Evolutionary conservation across 2,888 invertebrate genomes (phyloP), one percentile per base, ranked within the genome.

Genomic region (Acronicta leporina): DNA sequence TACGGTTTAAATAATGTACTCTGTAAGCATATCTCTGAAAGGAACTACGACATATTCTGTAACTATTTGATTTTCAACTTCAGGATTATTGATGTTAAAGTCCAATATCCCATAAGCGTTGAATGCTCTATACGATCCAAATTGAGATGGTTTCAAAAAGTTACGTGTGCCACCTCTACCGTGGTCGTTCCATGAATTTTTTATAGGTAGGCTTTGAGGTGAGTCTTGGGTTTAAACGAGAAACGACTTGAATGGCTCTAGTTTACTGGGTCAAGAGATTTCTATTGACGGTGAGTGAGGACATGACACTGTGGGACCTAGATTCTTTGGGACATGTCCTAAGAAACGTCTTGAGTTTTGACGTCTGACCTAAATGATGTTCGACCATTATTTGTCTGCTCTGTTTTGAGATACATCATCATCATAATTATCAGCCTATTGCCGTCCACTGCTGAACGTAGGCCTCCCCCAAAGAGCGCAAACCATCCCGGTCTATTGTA

Each of bases 231-330:
- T 77, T 72, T 87, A 86, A 87, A 86, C 83, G 86, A 84, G 87
- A 81, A 86, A 87, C 86, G 87, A 84, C 84, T 82, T 88, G 88
- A 88, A 89, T 87, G 87, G 83, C 79, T 80, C 80, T 83, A 81
- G 87, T 85, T 87, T 85, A 90, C 77, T 89, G 77, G 90, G 90
- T 91, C 90, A 89, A 89, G 90, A 82, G 84, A 63, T 76, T 80
- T 77, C 87, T 86, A 88, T 90, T 88, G 89, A 91, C 80, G 84
- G 73, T 73, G 83, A 85, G 73, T 73, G 83, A 85, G 82, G 83
- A 87, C 77, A 80, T 67, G 71, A 77, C 74, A 69, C 73, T 75
- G 63, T 65, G 72, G 83, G 82, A 70, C 78, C 84, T 78, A 84
- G 83, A 84, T 87, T 83, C 72, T 65, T 68, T 65, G 65, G 65